Conservation (phyloP, 2,888 invertebrate genomes). For the Strigamia maritima region DNA sequence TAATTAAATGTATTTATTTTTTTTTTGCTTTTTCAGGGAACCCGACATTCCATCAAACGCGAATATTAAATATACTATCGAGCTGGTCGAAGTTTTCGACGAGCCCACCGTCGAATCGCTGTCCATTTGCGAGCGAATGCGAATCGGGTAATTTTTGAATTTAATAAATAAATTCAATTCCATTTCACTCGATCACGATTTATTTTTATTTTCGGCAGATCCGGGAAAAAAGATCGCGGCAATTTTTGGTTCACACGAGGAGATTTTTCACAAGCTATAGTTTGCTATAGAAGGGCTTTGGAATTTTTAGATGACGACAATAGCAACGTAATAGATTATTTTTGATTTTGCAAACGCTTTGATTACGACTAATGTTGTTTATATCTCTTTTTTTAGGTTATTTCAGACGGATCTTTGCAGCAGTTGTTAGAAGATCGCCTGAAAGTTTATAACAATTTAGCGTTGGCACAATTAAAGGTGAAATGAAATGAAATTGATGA, state of each 20-base stretch:
- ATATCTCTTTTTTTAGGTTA: neutral
- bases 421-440: conserved; percentile 72
- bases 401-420: conserved; percentile 54
- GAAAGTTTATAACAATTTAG: conserved; percentile 85
- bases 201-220: conserved; percentile 55
- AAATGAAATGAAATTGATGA: neutral
- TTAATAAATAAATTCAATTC: neutral
- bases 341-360: no score
- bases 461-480: conserved; percentile 83
- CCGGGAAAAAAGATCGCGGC: conserved; percentile 75
- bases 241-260: conserved; percentile 86
- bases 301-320: conserved; percentile 41
- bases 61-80: conserved; percentile 66
- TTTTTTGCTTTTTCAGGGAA: neutral
- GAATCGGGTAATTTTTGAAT: conserved; percentile 64
- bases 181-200: neutral
- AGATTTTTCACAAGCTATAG: conserved; percentile 76
- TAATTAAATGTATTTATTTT: no score
- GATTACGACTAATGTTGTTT: neutral
- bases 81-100: conserved; percentile 65
- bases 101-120: conserved; percentile 64
- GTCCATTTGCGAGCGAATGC: conserved; percentile 64
- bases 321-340: conserved; percentile 2
- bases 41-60: conserved; percentile 67
- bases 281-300: conserved; percentile 66